phyloP scores from a whole-genome alignment of 2,113 vertebrate species.

The Ciconia boyciana region DNA sequence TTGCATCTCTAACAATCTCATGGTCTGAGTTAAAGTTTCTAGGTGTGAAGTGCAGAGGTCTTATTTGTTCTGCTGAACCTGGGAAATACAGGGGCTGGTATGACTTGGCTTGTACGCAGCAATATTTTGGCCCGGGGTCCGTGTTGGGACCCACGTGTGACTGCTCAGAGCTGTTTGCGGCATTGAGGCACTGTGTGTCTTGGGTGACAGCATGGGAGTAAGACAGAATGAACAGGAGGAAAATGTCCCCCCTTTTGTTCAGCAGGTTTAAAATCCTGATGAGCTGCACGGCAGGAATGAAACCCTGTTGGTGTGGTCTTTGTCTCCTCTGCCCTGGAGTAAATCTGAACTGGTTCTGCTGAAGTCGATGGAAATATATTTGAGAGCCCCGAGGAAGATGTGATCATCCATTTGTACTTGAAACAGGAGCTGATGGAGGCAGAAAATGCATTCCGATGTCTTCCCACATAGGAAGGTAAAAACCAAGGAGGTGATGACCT shows the following conservation, averaged over 20 bases:
- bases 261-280: background rate
- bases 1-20: background rate
- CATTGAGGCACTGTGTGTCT: background rate
- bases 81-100: background rate
- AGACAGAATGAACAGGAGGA: background rate
- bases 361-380: background rate
- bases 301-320: background rate
- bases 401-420: background rate
- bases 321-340: background rate
- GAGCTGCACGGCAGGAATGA: background rate
- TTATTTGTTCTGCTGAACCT: background rate
- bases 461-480: background rate
- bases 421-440: background rate
- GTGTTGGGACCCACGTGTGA: accelerated
- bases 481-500: no score
- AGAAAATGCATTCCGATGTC: background rate
- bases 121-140: background rate
- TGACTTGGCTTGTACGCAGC: background rate
- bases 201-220: background rate
- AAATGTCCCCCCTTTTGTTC: background rate
- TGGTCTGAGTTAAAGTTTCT: accelerated
- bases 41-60: accelerated
- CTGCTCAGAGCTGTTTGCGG: background rate
- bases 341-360: background rate
- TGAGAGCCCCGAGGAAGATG: background rate